Conservation (phyloP, 2,113 vertebrate species). For the Galeopterus variegatus region DNA sequence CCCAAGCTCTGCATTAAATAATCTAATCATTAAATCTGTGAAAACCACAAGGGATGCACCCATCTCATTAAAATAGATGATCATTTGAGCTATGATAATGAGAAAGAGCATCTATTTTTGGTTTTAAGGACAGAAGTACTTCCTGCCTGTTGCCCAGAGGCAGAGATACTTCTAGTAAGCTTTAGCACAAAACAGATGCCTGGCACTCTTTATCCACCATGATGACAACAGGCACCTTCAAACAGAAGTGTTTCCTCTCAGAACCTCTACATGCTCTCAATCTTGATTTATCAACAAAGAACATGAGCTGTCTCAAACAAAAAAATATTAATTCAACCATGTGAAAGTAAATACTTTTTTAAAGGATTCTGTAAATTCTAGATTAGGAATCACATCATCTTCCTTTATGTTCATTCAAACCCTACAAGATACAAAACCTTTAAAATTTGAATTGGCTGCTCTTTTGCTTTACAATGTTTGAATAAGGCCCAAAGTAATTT, state of each 20-base stretch:
- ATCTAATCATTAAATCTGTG: constrained; percentile 67
- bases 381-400: background rate
- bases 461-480: constrained; percentile 28
- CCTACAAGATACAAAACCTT: background rate
- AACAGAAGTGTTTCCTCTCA: constrained; percentile 39
- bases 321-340: constrained; percentile 18
- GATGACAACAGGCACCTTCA: constrained; percentile 34
- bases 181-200: constrained; percentile 52
- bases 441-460: background rate
- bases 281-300: constrained; percentile 51
- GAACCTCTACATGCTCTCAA: background rate
- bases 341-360: constrained; percentile 15
- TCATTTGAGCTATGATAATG: constrained; percentile 61
- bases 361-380: background rate
- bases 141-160: constrained; percentile 61
- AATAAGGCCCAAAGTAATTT: background rate
- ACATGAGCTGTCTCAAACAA: constrained; percentile 28
- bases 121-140: constrained; percentile 64
- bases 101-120: constrained; percentile 74
- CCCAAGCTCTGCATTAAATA: constrained; percentile 61
- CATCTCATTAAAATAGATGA: constrained; percentile 76
- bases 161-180: constrained; percentile 20
- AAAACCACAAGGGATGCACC: constrained; percentile 64
- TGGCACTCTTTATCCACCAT: background rate
- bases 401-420: background rate